Percentiles rank a stretch among this genome's conserved stretches.
Conservation (phyloP, 2,113 vertebrate genomes). For the Pelmatolapia mariae region DNA sequence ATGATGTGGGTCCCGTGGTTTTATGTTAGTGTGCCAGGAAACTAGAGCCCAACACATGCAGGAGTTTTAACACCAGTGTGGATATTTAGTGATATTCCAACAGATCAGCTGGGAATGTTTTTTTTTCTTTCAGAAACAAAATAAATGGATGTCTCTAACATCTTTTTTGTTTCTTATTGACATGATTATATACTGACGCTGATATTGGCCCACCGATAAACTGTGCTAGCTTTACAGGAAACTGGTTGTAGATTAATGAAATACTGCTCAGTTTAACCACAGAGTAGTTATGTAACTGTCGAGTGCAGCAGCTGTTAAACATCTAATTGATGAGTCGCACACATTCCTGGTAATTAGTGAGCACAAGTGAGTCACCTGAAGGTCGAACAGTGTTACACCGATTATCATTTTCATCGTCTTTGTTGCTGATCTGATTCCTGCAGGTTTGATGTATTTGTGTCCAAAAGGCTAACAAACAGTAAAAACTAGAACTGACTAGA, state of each 20-base stretch:
- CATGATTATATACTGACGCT: neutral
- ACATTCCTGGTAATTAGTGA: neutral
- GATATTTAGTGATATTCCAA: neutral
- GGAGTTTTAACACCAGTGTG: neutral
- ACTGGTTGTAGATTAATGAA: neutral
- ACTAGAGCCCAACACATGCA: neutral
- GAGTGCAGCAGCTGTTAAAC: neutral
- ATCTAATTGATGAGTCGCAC: neutral
- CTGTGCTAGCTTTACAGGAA: neutral
- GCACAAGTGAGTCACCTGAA: neutral
- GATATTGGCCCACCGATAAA: fast-evolving
- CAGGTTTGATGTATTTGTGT: neutral
- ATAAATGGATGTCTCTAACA: neutral
- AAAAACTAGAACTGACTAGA: neutral
- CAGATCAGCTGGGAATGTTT: neutral
- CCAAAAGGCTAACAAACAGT: neutral
- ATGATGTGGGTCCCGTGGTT: neutral
- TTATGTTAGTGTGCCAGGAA: neutral
- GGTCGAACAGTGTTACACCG: neutral
- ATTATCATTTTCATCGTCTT: neutral
- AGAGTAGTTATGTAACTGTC: neutral
- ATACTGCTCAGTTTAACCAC: neutral
- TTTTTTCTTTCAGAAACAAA: neutral
- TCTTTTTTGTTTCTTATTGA: neutral
- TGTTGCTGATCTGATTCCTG: fast-evolving